Evolutionary conservation across 2,888 invertebrate genomes (phyloP).

Genomic region (Archips crataeganus): DNA sequence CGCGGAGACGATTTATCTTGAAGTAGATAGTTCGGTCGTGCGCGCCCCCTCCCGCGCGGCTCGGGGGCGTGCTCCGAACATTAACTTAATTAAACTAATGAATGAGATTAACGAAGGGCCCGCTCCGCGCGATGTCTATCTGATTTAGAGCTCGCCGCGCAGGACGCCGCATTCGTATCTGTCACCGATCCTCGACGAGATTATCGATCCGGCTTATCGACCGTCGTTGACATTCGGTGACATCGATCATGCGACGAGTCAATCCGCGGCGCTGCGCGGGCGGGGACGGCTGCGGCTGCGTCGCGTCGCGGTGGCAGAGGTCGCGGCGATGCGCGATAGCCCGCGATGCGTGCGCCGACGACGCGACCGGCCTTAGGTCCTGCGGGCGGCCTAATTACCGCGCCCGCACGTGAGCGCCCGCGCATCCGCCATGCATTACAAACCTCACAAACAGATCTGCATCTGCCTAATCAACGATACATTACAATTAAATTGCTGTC

Average conservation of each 20-base stretch:
- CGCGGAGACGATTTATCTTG: conserved; percentile 55
- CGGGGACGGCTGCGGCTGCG: conserved; percentile 3
- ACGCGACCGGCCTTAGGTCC: conserved; percentile 38
- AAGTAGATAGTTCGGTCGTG: conserved; percentile 45
- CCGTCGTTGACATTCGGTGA: conserved; percentile 38
- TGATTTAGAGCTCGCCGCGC: conserved; percentile 48
- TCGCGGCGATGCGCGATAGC: conserved; percentile 43
- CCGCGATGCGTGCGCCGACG: conserved; percentile 44
- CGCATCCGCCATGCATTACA: not conserved
- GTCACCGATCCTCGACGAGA: conserved; percentile 44
- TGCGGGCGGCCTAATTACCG: conserved; percentile 39
- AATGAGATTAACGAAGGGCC: conserved; percentile 59
- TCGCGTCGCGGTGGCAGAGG: not conserved
- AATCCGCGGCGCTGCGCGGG: conserved; percentile 31
- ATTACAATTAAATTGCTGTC: conserved; percentile 23
- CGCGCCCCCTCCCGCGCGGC: conserved; percentile 38
- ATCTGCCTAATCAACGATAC: conserved; percentile 21
- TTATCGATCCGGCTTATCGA: conserved; percentile 37
- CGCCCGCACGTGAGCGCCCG: conserved; percentile 9
- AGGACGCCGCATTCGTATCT: conserved; percentile 50
- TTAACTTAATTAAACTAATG: conserved; percentile 69
- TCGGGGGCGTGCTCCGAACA: conserved; percentile 53
- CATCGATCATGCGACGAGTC: conserved; percentile 43
- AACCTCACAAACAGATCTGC: conserved; percentile 14
- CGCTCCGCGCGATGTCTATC: conserved; percentile 48